Base-by-base conservation (phyloP, 2,888 invertebrate genomes). In the Syrphus vitripennis region DNA sequence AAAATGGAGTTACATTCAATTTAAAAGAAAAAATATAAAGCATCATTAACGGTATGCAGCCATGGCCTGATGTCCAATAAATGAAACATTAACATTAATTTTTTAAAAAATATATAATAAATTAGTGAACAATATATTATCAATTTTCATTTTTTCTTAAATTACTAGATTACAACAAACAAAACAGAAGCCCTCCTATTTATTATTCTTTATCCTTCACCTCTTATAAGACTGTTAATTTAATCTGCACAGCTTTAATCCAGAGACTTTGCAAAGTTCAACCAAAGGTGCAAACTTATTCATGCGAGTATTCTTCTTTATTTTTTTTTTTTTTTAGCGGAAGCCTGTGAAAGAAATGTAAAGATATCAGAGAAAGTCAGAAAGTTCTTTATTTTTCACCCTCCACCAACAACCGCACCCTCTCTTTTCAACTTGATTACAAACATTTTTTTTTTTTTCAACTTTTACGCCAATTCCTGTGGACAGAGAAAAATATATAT, bases 251-350 rank as follows among this genome's bases (percentile, higher is more conserved):
- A 19, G 63, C 48, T 63, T 70, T 24, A 53, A 76, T 78, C 6
- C 63, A 31, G 4, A 10, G 31, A 81, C 48, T 37, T 61, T 12
- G 61, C 1, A 65, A 71, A 70, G 42, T 70, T 57, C 50, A 70
- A 24, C 42, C 37, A 37, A 59, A 78, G 72, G 78, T 72, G 53
- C 29, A 77, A 83, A 78, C 50, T 69, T 77, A 72, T 78, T 69
- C 69, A 72, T 69, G 67, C 53, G 72, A 67, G 37, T 42, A 50
- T 31, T 71, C 31, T 61, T 69, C 65, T 70, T 48, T 55, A 19
- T n/a, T 12, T 1, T 21, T 63, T 14, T 9, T 24, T 14, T 3
- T 29, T 3, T n/a, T n/a, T n/a, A n/a, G n/a, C 4, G n/a, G n/a
- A 31, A 61, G 6, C 40, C 37, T 19, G 65, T 45, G 19, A 31